A percentile compares a stretch with the other conserved stretches of the same genome.
These are phyloP conservation scores for Ornithoptera alexandrae DNA, from an alignment of 2,888 invertebrate genomes.

Conservation along the genomic window DNA sequence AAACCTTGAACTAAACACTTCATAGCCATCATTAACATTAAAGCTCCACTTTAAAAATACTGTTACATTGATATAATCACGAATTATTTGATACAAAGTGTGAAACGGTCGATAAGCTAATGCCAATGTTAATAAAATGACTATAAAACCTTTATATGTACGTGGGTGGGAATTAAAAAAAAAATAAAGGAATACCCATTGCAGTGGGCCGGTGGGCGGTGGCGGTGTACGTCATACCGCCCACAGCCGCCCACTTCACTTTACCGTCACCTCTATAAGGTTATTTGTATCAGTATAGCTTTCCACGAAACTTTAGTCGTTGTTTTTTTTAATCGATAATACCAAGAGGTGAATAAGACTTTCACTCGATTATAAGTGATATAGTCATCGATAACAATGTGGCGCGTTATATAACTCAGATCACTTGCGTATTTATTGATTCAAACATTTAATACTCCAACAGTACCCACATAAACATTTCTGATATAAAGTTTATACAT, in stretches of 20 bases:
- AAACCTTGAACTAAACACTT: not conserved
- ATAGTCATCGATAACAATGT: no score
- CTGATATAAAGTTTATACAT: no score
- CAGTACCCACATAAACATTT: no score
- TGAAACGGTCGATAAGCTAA: constrained; percentile 1
- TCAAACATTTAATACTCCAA: no score
- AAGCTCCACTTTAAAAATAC: constrained; percentile 2
- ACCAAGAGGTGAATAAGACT: no score
- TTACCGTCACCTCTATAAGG: not conserved
- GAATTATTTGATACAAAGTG: constrained; percentile 14
- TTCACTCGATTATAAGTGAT: no score
- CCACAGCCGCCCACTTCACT: constrained; percentile 16
- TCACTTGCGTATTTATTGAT: no score
- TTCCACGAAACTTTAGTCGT: constrained; percentile 2
- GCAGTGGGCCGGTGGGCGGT: constrained; percentile 20
- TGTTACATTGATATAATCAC: constrained; percentile 12
- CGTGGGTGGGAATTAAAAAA: constrained; percentile 13
- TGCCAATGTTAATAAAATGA: constrained; percentile 1
- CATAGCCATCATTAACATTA: constrained; percentile 2
- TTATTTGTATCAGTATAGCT: not conserved
- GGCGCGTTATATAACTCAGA: no score
- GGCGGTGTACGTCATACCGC: constrained; percentile 12
- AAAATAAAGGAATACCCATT: not conserved
- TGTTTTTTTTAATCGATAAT: no score
- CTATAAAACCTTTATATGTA: constrained; percentile 14